Percentiles rank a stretch among this genome's conserved stretches.
These are phyloP conservation scores for Phrynosoma blainvillii DNA, from an alignment of 2,113 vertebrate genomes.

Conservation along the genomic window DNA sequence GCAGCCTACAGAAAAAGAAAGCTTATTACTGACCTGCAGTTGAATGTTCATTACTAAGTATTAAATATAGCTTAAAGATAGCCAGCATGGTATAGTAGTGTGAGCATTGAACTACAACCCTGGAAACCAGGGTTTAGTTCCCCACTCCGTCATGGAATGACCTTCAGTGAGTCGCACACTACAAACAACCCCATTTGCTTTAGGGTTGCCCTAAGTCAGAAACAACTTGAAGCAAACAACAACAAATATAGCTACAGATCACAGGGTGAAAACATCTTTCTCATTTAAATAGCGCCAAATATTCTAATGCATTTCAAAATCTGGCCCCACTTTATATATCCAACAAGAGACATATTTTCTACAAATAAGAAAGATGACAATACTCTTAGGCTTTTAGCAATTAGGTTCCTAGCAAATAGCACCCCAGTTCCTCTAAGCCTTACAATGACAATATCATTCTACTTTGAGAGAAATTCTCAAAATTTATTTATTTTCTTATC, in stretches of 20 bases:
- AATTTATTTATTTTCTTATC: constrained; percentile 81
- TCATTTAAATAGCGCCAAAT: not conserved
- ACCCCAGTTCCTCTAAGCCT: constrained; percentile 68
- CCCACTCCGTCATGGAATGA: too few species aligned
- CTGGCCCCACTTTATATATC: not conserved
- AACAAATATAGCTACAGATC: not conserved
- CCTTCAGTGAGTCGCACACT: too few species aligned
- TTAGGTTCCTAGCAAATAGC: constrained; percentile 63
- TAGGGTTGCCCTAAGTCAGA: too few species aligned
- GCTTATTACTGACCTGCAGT: constrained; percentile 16
- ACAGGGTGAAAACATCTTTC: not conserved
- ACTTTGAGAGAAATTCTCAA: constrained; percentile 73
- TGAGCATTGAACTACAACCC: too few species aligned
- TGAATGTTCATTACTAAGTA: not conserved
- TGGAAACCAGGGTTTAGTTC: too few species aligned
- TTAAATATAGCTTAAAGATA: constrained; percentile 1
- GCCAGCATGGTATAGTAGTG: too few species aligned
- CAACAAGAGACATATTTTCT: not conserved
- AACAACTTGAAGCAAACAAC: too few species aligned
- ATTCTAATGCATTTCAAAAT: not conserved
- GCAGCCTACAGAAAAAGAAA: not conserved
- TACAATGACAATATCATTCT: constrained; percentile 59
- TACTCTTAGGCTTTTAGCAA: constrained; percentile 30
- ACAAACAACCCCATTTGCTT: too few species aligned
- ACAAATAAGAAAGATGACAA: constrained; percentile 53